Base-by-base conservation (phyloP, 1,140 invertebrate species). In the Drosophila orosa region DNA sequence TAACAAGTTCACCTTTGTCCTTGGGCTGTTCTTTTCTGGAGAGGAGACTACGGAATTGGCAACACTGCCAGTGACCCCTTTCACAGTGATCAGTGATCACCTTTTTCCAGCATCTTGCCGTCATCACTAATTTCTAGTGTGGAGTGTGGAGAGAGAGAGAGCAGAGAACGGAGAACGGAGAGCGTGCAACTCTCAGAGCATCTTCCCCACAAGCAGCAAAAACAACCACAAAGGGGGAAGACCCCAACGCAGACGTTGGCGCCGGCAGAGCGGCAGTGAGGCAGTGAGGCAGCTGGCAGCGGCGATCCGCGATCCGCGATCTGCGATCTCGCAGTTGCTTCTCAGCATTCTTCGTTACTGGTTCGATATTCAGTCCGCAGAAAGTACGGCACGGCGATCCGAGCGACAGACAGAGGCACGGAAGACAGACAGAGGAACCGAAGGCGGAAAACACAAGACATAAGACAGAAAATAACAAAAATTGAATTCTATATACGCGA, bases 331-430 rank as follows among this genome's bases (percentile, higher is more conserved):
- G 33, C 74, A 76, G 63, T 76, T 40, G 58, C 58, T 48, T 61
- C 69, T 50, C 48, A 73, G 68, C 72, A 73, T 62, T 73, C 68
- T 42, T 44, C 37, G 68, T 39, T 58, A 50, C 58, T 74, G 69
- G 72, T 74, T 74, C 72, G 63, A 50, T 25, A 47, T 37, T 54
- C 39, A 33, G 31, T 61, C 61, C 57, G 44, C 42, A 59, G 27
- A 59, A 65, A 40, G 17, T 29, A 44, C 39, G 56, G 35, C 52
- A 35, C 50, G 31, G 33, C 50, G 13, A 24, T 13, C 6, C 50
- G 27, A 29, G 24, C 27, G n/a, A 31, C 17, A 33, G 29, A 50
- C 45, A n/a, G 42, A 44, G 59, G 58, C 39, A 55, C 52, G 59
- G 55, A 48, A 67, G 58, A 39, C 63, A 33, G 63, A 13, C 63